These are phyloP conservation scores for Ceratosolen solmsi DNA, from an alignment of 1,140 invertebrate species.

Conservation along the genomic window DNA sequence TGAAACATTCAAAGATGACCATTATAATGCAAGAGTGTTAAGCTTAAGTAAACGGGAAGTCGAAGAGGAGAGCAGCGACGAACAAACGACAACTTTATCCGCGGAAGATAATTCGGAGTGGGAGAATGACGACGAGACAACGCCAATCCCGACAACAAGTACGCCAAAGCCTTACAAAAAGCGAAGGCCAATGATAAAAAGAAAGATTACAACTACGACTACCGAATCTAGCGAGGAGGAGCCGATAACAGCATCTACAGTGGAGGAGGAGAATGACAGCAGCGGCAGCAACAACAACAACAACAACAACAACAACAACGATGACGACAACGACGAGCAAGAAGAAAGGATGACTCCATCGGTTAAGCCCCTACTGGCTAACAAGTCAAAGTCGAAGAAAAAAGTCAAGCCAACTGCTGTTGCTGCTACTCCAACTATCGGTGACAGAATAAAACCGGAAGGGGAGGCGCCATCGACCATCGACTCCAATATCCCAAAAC, in stretches of 20 bases:
- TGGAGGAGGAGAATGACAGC: neutral
- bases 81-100: neutral
- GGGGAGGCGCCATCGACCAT: neutral
- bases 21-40: neutral
- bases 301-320: neutral
- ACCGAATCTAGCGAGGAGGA: neutral
- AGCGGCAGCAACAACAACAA: neutral
- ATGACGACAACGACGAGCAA: neutral
- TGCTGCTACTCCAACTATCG: neutral
- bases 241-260: neutral
- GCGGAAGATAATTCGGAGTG: neutral
- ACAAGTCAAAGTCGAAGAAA: neutral
- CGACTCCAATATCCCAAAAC: neutral
- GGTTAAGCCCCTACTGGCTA: neutral
- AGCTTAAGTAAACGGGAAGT: neutral
- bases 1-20: constrained; percentile 20
- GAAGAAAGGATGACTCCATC: neutral
- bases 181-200: neutral
- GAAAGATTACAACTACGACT: neutral
- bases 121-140: neutral
- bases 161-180: neutral
- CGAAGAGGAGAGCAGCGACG: neutral
- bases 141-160: neutral
- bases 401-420: neutral
- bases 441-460: neutral